Percentiles rank a stretch among this genome's conserved stretches.
These are phyloP conservation scores for Napeogenes inachia DNA, from an alignment of 2,888 invertebrate genomes.

Conservation along the genomic window DNA sequence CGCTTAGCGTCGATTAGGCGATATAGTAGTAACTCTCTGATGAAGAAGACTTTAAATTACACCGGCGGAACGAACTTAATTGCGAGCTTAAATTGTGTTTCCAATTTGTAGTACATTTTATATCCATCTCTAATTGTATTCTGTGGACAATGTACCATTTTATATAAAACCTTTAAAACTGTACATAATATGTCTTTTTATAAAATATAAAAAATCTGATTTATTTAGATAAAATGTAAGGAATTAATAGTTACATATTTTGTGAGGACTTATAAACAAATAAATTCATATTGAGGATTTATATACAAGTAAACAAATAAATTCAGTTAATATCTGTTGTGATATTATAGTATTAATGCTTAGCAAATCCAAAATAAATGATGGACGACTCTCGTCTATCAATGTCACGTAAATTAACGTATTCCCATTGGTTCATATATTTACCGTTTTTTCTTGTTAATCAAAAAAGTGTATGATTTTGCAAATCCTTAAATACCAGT, in stretches of 20 bases:
- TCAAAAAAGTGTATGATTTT: background rate
- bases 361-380: conserved; percentile 34
- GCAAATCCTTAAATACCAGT: background rate
- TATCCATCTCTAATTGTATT: background rate
- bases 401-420: conserved; percentile 60
- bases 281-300: too few relatives aligned
- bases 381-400: conserved; percentile 46
- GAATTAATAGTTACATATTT: too few relatives aligned
- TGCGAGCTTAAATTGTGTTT: conserved; percentile 9
- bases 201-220: too few relatives aligned
- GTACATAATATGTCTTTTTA: too few relatives aligned
- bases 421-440: conserved; percentile 17
- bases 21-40: conserved; percentile 5
- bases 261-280: too few relatives aligned
- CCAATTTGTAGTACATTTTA: conserved; percentile 5
- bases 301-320: background rate
- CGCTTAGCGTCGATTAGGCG: conserved; percentile 9
- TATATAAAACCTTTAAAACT: too few relatives aligned
- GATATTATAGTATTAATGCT: conserved; percentile 18
- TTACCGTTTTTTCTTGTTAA: conserved; percentile 5
- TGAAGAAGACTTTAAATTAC: conserved; percentile 8
- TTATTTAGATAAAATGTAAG: too few relatives aligned
- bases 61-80: conserved; percentile 9
- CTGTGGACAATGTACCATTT: too few relatives aligned
- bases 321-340: background rate